Evolutionary conservation across 2,888 invertebrate genomes (phyloP), one percentile per base, ranked within the genome.

Genomic region (Hermaeophaga mercurialis): DNA sequence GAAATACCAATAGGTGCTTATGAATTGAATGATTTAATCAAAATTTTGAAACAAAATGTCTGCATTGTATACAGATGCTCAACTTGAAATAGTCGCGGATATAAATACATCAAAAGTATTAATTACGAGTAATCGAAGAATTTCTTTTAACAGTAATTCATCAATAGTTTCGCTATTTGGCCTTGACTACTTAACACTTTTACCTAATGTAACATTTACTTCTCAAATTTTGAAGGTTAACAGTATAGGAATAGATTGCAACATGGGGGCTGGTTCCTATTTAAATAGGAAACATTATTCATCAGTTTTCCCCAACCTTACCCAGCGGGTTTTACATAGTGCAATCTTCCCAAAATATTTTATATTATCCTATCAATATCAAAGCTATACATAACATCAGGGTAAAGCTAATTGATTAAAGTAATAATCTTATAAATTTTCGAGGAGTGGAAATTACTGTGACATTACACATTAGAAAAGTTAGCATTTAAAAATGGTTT

Each of bases 271-370:
- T 3, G 59, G 49, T 41, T 44, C 58, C 1, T 56, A 33, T 54
- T 18, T 26, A 3, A 58, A 54, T 34, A 47, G 44, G 11, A 7
- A 54, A 62, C 38, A 56, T 56, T 70, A 73, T 67, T 69, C 68
- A 43, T 41, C 45, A 55, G 19, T 62, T 61, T 50, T 55, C 50
- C 50, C 69, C 70, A 5, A 62, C 22, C 22, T 3, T 22, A 3
- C 22, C 22, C 4, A 26, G 6, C 2, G 74, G 74, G 11, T 74
- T 70, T 68, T 72, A 73, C 68, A 69, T 74, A 45, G 61, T 70
- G n/a, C n/a, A n/a, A n/a, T n/a, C n/a, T n/a, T n/a, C n/a, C n/a
- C n/a, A n/a, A n/a, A n/a, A n/a, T n/a, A n/a, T n/a, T n/a, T n/a
- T n/a, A n/a, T n/a, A n/a, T n/a, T n/a, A n/a, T n/a, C n/a, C n/a